Conservation (phyloP, 2,888 invertebrate species). For the Athalia cordata region DNA sequence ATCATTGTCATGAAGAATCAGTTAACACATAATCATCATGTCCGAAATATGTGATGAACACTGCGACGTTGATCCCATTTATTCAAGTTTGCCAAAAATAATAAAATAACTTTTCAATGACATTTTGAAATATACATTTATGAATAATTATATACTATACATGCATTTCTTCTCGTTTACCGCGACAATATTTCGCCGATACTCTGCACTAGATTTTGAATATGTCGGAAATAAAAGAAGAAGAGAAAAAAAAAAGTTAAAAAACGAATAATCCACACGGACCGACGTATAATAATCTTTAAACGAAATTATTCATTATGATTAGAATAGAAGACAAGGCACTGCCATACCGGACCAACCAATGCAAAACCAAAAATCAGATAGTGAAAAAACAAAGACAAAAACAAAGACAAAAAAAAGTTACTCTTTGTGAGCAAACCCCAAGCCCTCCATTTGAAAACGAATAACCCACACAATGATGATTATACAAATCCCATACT, state of each 20-base stretch:
- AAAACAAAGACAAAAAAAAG: neutral
- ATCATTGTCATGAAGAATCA: neutral
- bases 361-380: slow-evolving; percentile 37
- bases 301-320: slow-evolving; percentile 34
- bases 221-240: slow-evolving; percentile 17
- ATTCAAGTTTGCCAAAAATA: no score
- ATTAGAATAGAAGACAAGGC: slow-evolving; percentile 53
- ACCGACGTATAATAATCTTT: slow-evolving; percentile 15
- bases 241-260: neutral
- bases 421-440: slow-evolving; percentile 26
- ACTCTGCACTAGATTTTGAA: slow-evolving; percentile 50
- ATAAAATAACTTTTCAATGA: no score
- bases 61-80: no score
- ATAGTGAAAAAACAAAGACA: slow-evolving; percentile 1
- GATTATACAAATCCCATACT: slow-evolving; percentile 49
- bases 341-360: slow-evolving; percentile 65
- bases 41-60: neutral
- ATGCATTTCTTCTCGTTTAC: neutral
- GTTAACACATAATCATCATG: no score
- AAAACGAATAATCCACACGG: slow-evolving; percentile 4
- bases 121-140: neutral
- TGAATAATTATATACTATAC: neutral
- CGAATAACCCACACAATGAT: slow-evolving; percentile 40
- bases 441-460: slow-evolving; percentile 41
- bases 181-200: slow-evolving; percentile 51